Conservation (phyloP, 2,888 invertebrate species). For the Byasa hedistus region DNA sequence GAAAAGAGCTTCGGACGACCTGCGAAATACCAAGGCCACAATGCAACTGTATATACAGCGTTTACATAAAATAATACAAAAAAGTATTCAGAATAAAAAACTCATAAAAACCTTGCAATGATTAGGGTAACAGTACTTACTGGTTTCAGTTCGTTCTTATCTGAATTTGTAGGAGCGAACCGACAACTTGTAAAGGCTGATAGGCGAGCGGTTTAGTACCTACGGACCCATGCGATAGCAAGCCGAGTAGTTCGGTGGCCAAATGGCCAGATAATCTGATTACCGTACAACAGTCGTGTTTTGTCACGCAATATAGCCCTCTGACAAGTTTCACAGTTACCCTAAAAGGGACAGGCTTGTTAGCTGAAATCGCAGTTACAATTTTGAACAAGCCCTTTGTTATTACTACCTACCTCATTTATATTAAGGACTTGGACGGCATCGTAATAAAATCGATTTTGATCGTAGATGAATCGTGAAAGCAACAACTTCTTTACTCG, state of each 20-base stretch:
- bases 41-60: too few species aligned
- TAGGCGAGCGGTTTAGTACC: constrained; percentile 59
- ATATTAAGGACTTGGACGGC: neutral
- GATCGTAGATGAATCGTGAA: neutral
- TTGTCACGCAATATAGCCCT: constrained; percentile 64
- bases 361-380: constrained; percentile 36
- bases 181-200: constrained; percentile 62
- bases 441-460: neutral
- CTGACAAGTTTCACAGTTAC: constrained; percentile 40
- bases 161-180: constrained; percentile 60
- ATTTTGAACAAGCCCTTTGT: constrained; percentile 32
- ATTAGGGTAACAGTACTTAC: constrained; percentile 16
- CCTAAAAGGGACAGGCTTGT: constrained; percentile 35
- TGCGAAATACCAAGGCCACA: too few species aligned
- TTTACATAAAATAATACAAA: neutral
- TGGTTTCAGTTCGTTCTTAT: constrained; percentile 43
- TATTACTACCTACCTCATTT: constrained; percentile 31
- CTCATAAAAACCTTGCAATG: constrained; percentile 21
- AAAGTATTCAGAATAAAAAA: constrained; percentile 18
- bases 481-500: neutral
- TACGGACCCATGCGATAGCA: constrained; percentile 47
- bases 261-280: constrained; percentile 61
- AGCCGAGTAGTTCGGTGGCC: constrained; percentile 42
- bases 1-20: too few species aligned
- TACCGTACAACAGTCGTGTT: constrained; percentile 52